Percentiles rank a stretch among this genome's conserved stretches.
Conservation (phyloP, 1,140 invertebrate species). For the Mamestra configurata region DNA sequence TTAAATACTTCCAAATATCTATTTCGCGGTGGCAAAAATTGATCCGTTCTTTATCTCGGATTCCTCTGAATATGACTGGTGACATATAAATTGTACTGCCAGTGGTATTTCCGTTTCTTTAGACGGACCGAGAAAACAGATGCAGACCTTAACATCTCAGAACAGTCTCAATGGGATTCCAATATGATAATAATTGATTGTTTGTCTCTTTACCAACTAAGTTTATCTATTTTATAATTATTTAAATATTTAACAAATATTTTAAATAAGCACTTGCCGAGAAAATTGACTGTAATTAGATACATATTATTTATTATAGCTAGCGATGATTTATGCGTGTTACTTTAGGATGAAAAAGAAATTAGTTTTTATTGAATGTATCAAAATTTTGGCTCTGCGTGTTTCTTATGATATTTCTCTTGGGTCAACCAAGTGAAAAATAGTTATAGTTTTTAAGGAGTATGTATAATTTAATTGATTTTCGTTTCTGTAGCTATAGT, state of each 20-base stretch:
- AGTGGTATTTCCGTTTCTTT: no score
- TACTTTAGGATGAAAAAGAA: not conserved
- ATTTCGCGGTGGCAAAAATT: no score
- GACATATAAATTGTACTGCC: no score
- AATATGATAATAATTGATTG: not conserved
- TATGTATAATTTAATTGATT: not conserved
- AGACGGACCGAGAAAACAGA: no score
- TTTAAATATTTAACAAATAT: not conserved
- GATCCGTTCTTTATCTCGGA: no score
- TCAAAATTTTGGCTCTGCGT: not conserved
- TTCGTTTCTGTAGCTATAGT: not conserved
- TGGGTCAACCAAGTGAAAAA: not conserved
- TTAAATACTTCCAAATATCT: no score
- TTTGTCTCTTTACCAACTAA: not conserved
- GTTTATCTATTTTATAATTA: not conserved
- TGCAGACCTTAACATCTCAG: no score
- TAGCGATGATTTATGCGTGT: not conserved
- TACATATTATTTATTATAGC: not conserved
- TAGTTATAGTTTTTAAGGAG: not conserved
- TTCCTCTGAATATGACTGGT: no score
- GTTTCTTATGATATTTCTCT: constrained; percentile 23
- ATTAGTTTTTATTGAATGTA: constrained; percentile 6
- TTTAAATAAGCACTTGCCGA: not conserved
- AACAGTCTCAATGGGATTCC: not conserved
- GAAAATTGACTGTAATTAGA: not conserved